Conservation (phyloP, 1,140 invertebrate species). For the Panagrolaimus sp. region DNA sequence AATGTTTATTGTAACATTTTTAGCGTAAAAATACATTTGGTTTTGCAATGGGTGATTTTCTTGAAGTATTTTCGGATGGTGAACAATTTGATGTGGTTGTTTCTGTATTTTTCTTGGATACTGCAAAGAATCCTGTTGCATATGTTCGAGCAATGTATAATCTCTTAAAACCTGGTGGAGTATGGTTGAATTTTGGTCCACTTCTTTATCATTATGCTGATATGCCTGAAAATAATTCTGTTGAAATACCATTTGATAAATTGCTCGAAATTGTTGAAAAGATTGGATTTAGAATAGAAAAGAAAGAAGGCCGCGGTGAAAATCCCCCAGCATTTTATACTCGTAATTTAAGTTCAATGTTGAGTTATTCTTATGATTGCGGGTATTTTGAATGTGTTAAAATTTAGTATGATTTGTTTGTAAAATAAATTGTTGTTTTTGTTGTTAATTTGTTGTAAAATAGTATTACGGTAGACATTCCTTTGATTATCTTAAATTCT, state of each 20-base stretch:
- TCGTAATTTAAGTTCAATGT: slow-evolving; percentile 86
- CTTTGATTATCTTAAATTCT: no score
- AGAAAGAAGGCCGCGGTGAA: slow-evolving; percentile 65
- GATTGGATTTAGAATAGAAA: slow-evolving; percentile 72
- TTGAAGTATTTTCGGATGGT: slow-evolving; percentile 68
- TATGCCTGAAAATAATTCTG: slow-evolving; percentile 77
- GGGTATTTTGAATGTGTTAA: slow-evolving; percentile 70
- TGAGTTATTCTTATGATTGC: slow-evolving; percentile 79
- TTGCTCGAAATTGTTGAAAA: slow-evolving; percentile 74
- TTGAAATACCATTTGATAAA: slow-evolving; percentile 85
- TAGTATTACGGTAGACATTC: no score
- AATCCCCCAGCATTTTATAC: slow-evolving; percentile 77
- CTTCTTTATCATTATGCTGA: slow-evolving; percentile 90
- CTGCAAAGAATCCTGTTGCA: slow-evolving; percentile 86
- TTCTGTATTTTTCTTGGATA: slow-evolving; percentile 97
- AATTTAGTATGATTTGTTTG: neutral
- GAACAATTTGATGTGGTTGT: slow-evolving; percentile 84
- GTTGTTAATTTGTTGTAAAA: no score
- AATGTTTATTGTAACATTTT: slow-evolving; percentile 59
- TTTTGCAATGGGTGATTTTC: slow-evolving; percentile 89
- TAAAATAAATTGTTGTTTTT: no score
- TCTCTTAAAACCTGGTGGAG: slow-evolving; percentile 75
- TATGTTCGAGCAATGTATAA: slow-evolving; percentile 89
- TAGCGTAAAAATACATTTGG: slow-evolving; percentile 73
- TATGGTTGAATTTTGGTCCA: slow-evolving; percentile 70